A percentile compares a stretch with the other conserved stretches of the same genome.
Conservation (phyloP, 1,140 invertebrate species). For the Euschistus heros region DNA sequence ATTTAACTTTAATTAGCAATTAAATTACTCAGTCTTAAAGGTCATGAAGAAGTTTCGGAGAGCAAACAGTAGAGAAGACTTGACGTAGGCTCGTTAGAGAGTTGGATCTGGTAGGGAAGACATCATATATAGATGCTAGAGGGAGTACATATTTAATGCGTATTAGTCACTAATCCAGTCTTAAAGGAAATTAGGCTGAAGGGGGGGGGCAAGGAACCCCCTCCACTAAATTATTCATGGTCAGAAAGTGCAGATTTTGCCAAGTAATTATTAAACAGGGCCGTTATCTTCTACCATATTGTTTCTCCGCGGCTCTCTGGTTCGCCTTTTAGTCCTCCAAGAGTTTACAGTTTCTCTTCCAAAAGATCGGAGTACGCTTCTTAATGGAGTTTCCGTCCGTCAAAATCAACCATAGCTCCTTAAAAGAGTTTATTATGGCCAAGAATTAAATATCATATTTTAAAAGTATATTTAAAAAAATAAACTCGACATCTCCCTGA, state of each 20-base stretch:
- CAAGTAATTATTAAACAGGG: neutral
- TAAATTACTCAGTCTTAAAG: no score
- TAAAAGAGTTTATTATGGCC: no score
- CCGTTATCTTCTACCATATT: slow-evolving; percentile 8
- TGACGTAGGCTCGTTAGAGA: neutral
- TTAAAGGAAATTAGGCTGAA: slow-evolving; percentile 6
- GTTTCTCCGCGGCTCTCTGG: neutral
- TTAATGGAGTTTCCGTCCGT: no score
- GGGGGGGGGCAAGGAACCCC: neutral
- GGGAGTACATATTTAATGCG: neutral
- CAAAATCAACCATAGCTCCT: no score
- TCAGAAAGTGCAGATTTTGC: slow-evolving; percentile 6
- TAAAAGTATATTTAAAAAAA: no score
- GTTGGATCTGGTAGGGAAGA: neutral
- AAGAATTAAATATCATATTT: no score
- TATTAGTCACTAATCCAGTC: slow-evolving; percentile 8
- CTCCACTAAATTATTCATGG: neutral
- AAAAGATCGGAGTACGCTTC: no score
- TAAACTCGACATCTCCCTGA: no score
- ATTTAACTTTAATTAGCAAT: no score
- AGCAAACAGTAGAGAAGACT: no score
- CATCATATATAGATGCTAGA: neutral
- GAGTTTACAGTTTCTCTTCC: neutral
- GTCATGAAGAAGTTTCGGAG: no score
- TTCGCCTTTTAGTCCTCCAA: neutral